These are phyloP conservation scores for Podargus strigoides DNA, from an alignment of 2,797 vertebrate species.

Conservation along the genomic window DNA sequence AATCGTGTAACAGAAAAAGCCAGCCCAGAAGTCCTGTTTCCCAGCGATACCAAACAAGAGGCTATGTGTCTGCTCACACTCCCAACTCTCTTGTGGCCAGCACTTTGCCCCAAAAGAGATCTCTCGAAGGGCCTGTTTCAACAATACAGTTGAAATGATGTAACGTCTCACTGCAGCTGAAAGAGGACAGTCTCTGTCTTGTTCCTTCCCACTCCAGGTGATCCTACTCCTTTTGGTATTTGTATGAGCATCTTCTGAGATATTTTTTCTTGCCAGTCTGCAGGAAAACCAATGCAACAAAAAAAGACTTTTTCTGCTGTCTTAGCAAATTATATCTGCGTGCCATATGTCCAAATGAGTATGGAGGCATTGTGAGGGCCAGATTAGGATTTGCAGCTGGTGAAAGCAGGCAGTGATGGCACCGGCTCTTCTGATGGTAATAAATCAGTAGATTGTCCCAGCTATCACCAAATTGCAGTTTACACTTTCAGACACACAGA, in stretches of 20 bases:
- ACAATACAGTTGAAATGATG: neutral
- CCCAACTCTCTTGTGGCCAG: neutral
- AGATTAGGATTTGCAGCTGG: neutral
- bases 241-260: neutral
- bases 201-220: neutral
- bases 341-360: neutral
- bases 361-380: neutral
- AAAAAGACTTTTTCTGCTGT: neutral
- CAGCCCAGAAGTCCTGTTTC: neutral
- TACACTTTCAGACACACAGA: neutral
- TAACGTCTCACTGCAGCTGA: neutral
- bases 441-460: neutral
- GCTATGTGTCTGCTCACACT: neutral
- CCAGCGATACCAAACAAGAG: neutral
- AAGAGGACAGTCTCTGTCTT: neutral
- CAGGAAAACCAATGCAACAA: neutral
- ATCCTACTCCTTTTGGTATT: neutral
- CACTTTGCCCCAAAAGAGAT: neutral
- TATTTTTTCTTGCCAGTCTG: neutral
- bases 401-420: neutral
- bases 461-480: neutral
- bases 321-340: neutral
- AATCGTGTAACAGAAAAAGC: neutral
- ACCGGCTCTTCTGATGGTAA: neutral
- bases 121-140: neutral